Evolutionary conservation across 30 jellyfish, hydroid and myxozoan genomes (phyloP).

Genomic region (Rhopilema esculentum): DNA sequence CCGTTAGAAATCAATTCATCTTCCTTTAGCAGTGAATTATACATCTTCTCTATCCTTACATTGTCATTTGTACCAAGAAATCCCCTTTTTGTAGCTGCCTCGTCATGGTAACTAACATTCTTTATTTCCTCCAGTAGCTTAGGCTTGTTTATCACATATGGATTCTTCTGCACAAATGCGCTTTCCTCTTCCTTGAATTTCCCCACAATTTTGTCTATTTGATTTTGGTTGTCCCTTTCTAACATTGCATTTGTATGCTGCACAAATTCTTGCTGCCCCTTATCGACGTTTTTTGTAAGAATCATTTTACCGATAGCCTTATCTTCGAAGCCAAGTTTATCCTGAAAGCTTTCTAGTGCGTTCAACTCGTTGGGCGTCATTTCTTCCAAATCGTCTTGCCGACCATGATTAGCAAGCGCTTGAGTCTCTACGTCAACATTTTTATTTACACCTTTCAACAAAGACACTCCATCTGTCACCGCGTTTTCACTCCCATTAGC

Average conservation of each 20-base stretch:
- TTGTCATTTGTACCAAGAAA: conserved; percentile 53
- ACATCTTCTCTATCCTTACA: conserved; percentile 45
- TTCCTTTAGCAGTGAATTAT: conserved; percentile 62
- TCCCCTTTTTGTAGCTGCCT: conserved; percentile 38
- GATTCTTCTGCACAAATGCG: conserved; percentile 71
- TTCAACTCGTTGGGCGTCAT: conserved; percentile 54
- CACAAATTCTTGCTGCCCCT: conserved; percentile 22
- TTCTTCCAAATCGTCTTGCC: conserved; percentile 49
- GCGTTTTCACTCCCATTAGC: not conserved
- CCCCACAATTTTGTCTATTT: conserved; percentile 39
- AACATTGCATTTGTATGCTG: conserved; percentile 55
- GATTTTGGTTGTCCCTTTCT: conserved; percentile 40
- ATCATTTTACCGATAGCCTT: conserved; percentile 52
- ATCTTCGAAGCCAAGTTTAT: conserved; percentile 55
- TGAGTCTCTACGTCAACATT: not conserved
- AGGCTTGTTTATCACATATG: conserved; percentile 68
- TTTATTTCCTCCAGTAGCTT: conserved; percentile 33
- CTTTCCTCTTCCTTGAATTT: conserved; percentile 52
- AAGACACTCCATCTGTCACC: not conserved
- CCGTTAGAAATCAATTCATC: conserved; percentile 70
- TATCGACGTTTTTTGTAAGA: conserved; percentile 29
- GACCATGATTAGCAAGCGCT: not conserved
- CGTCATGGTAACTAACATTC: conserved; percentile 22
- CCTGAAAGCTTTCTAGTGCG: conserved; percentile 51
- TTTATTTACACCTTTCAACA: not conserved